These are phyloP conservation scores for Campoplex nolae DNA, from an alignment of 2,888 invertebrate genomes.

Conservation along the genomic window DNA sequence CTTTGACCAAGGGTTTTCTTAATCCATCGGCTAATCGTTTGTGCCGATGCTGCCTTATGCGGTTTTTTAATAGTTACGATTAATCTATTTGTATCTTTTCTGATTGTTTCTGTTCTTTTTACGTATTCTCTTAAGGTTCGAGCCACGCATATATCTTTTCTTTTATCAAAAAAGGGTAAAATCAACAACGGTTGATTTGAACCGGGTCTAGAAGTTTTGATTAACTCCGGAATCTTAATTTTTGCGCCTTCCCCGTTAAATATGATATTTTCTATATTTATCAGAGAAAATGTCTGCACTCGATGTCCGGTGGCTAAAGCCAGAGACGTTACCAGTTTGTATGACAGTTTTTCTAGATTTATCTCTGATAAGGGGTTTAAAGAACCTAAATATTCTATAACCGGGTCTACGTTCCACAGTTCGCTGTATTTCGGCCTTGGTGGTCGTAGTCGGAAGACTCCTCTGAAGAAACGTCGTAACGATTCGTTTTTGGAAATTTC, in stretches of 20 bases:
- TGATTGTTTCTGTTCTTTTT: conserved; percentile 32
- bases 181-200: conserved; percentile 36
- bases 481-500: conserved; percentile 56
- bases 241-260: conserved; percentile 47
- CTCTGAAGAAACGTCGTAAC: conserved; percentile 46
- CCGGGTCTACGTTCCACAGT: conserved; percentile 34
- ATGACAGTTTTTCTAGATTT: conserved; percentile 35
- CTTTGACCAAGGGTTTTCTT: conserved; percentile 29
- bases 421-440: conserved; percentile 43
- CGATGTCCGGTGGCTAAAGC: conserved; percentile 65
- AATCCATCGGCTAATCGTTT: conserved; percentile 45
- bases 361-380: conserved; percentile 28
- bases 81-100: conserved; percentile 1
- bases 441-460: conserved; percentile 36
- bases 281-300: conserved; percentile 61
- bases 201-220: conserved; percentile 49
- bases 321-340: conserved; percentile 42
- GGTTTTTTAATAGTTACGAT: conserved; percentile 26
- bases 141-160: conserved; percentile 40
- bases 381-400: conserved; percentile 41
- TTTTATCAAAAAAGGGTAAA: conserved; percentile 38
- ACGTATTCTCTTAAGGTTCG: conserved; percentile 31
- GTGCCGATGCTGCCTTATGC: conserved; percentile 42
- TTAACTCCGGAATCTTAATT: conserved; percentile 44
- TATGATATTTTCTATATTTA: conserved; percentile 59